Percentiles rank a stretch among this genome's conserved stretches.
Conservation (phyloP, 2,888 invertebrate genomes). For the Ctena decussata region DNA sequence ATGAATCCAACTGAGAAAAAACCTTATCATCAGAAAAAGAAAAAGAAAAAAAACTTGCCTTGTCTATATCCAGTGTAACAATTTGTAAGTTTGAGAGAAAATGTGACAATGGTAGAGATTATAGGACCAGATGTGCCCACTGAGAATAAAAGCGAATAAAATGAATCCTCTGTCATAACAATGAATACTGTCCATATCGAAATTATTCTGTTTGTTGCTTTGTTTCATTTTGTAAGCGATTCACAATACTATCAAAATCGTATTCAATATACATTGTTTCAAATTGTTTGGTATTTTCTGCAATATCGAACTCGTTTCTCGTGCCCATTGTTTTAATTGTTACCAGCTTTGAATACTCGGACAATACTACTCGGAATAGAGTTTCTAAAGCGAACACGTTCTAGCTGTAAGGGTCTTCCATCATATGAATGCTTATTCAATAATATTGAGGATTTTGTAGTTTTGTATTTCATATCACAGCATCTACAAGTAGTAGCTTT, state of each 20-base stretch:
- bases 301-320: not conserved
- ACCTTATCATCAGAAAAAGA: no score
- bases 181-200: constrained; percentile 9
- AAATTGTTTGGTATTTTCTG: constrained; percentile 11
- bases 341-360: constrained; percentile 42
- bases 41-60: not conserved
- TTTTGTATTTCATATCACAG: no score
- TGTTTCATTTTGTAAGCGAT: constrained; percentile 12
- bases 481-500: no score
- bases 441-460: no score
- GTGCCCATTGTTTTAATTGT: constrained; percentile 63
- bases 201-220: constrained; percentile 8
- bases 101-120: not conserved
- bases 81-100: not conserved
- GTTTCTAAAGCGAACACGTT: not conserved
- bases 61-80: not conserved
- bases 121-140: not conserved
- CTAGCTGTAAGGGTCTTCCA: not conserved
- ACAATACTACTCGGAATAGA: not conserved
- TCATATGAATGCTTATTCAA: constrained; percentile 1
- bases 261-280: constrained; percentile 14
- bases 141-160: constrained; percentile 14
- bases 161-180: not conserved
- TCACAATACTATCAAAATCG: constrained; percentile 9
- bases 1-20: no score